These are phyloP conservation scores for Drosophila auraria DNA, from an alignment of 1,140 invertebrate species.

Conservation along the genomic window DNA sequence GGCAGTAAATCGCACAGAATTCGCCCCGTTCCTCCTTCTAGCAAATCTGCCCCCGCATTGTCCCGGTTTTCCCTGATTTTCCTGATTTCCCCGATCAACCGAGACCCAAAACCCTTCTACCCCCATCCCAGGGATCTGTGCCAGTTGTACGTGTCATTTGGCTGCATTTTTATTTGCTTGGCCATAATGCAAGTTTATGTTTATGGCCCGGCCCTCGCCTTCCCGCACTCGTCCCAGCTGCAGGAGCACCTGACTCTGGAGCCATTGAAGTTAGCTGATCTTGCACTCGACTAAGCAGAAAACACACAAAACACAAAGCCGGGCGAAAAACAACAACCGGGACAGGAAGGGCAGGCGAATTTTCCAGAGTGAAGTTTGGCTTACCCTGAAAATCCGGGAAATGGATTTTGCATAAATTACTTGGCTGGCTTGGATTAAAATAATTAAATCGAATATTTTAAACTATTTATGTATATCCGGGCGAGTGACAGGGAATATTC, in stretches of 20 bases:
- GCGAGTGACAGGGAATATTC: not conserved
- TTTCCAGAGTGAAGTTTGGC: constrained; percentile 7
- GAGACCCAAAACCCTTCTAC: constrained; percentile 3
- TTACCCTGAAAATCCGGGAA: constrained; percentile 21
- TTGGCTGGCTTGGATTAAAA: constrained; percentile 2
- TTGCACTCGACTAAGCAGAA: constrained; percentile 76
- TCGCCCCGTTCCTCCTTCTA: constrained; percentile 1
- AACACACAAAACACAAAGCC: constrained; percentile 52
- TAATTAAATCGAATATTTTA: not conserved
- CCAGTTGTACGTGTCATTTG: constrained; percentile 80
- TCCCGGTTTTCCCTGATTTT: constrained; percentile 1
- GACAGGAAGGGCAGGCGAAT: constrained; percentile 1
- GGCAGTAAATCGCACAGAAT: constrained; percentile 71
- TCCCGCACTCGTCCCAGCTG: constrained; percentile 15
- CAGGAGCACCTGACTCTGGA: constrained; percentile 24
- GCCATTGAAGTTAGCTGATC: constrained; percentile 70
- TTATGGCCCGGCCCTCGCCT: constrained; percentile 50
- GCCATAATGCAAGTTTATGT: constrained; percentile 79
- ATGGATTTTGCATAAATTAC: constrained; percentile 10
- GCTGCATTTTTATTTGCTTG: constrained; percentile 76
- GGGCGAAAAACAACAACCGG: constrained; percentile 26
- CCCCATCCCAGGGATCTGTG: constrained; percentile 26
- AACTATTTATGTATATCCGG: constrained; percentile 5
- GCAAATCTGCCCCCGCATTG: constrained; percentile 5
- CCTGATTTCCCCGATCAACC: constrained; percentile 19